Conservation (phyloP, 1,140 invertebrate species). For the Cydia fagiglandana region DNA sequence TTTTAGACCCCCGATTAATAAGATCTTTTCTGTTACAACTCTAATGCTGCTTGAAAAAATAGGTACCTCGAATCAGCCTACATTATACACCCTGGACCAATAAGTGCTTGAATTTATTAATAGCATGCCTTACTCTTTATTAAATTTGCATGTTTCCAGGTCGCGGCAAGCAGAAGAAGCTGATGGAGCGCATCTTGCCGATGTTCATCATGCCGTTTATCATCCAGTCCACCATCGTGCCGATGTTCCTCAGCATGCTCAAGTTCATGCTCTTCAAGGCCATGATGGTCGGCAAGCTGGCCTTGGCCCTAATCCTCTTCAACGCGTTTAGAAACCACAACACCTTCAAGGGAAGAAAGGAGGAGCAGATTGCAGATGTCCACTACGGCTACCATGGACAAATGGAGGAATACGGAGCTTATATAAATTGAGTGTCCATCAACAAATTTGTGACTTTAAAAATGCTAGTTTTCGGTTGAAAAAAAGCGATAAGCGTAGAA, state of each 20-base stretch:
- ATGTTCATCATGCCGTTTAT: slow-evolving; percentile 83
- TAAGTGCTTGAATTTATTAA: neutral
- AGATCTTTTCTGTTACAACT: too few species aligned
- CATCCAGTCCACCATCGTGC: slow-evolving; percentile 82
- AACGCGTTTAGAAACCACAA: slow-evolving; percentile 81
- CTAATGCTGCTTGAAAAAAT: too few species aligned
- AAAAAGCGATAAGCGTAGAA: too few species aligned
- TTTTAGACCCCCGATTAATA: too few species aligned
- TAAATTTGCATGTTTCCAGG: slow-evolving; percentile 56
- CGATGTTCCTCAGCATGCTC: slow-evolving; percentile 81
- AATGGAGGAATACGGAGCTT: slow-evolving; percentile 79
- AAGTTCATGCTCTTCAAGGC: slow-evolving; percentile 84
- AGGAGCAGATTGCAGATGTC: slow-evolving; percentile 57
- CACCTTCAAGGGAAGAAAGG: slow-evolving; percentile 65
- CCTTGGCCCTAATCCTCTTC: slow-evolving; percentile 80
- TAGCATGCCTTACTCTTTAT: slow-evolving; percentile 19
- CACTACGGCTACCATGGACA: slow-evolving; percentile 79
- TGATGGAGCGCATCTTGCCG: slow-evolving; percentile 81
- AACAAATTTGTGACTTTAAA: too few species aligned
- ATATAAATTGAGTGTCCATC: slow-evolving; percentile 59
- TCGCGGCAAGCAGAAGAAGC: slow-evolving; percentile 79
- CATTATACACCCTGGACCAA: neutral
- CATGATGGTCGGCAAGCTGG: slow-evolving; percentile 82
- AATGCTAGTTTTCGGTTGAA: too few species aligned
- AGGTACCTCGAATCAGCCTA: too few species aligned